Conservation (phyloP, 1,140 invertebrate genomes). For the Notospermus geniculatus region DNA sequence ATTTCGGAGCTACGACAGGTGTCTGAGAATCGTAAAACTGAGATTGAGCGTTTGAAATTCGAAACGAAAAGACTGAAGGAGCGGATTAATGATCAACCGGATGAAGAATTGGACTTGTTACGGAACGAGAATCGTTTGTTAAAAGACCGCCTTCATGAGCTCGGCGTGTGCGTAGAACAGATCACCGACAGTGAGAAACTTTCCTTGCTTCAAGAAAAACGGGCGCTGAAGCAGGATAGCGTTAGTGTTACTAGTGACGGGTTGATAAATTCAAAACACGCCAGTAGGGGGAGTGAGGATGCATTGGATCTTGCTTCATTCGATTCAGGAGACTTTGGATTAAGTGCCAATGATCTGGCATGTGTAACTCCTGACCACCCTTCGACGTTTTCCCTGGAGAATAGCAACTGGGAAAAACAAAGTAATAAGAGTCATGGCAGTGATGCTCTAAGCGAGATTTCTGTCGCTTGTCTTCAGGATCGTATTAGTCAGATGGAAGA, state of each 20-base stretch:
- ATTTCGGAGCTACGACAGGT: conserved; percentile 54
- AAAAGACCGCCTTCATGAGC: conserved; percentile 44
- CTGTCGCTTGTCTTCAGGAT: conserved; percentile 88
- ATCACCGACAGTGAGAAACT: conserved; percentile 53
- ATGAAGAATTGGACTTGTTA: conserved; percentile 45
- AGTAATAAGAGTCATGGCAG: conserved; percentile 66
- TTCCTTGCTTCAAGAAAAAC: conserved; percentile 38
- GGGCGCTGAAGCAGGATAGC: conserved; percentile 15
- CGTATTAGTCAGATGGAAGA: conserved; percentile 88
- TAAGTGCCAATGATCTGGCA: conserved; percentile 29
- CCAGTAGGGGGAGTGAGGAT: too few species aligned
- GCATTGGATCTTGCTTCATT: neutral
- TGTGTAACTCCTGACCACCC: conserved; percentile 42
- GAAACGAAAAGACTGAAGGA: conserved; percentile 46
- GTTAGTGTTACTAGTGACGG: conserved; percentile 12
- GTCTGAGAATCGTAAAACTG: conserved; percentile 50
- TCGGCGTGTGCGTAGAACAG: conserved; percentile 43
- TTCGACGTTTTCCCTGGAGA: conserved; percentile 36
- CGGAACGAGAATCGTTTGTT: conserved; percentile 46
- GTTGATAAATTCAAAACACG: neutral
- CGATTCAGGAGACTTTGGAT: conserved; percentile 10
- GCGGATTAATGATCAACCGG: conserved; percentile 23
- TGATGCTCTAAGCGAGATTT: conserved; percentile 76
- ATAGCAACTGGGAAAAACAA: conserved; percentile 74
- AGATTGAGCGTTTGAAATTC: conserved; percentile 54